These are phyloP conservation scores for Ageneiosus marmoratus DNA, from an alignment of 2,113 vertebrate genomes.

Conservation along the genomic window DNA sequence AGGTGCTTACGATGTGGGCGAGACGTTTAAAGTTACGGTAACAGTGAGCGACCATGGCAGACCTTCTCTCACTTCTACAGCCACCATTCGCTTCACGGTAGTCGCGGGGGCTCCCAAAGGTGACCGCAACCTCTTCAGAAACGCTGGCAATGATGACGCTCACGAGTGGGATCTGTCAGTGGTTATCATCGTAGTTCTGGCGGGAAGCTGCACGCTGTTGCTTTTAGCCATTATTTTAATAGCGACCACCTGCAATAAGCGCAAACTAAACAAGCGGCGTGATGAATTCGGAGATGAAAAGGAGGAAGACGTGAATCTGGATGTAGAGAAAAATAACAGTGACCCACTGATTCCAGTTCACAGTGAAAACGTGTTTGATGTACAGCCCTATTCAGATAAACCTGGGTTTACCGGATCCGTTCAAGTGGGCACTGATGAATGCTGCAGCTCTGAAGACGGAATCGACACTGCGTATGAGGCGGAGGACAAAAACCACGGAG, in stretches of 20 bases:
- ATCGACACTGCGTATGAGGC: conserved; percentile 82
- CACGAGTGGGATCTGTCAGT: conserved; percentile 90
- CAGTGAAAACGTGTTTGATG: conserved; percentile 77
- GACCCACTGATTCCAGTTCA: conserved; percentile 76
- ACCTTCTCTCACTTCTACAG: conserved; percentile 82
- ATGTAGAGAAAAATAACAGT: conserved; percentile 74
- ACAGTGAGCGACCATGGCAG: conserved; percentile 85
- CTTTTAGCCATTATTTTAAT: conserved; percentile 95
- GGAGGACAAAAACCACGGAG: conserved; percentile 80
- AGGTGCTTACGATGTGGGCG: conserved; percentile 82
- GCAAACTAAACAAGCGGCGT: conserved; percentile 78
- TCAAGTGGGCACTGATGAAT: conserved; percentile 71
- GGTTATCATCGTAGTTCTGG: conserved; percentile 90
- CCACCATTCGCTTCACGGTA: conserved; percentile 84
- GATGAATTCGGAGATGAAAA: conserved; percentile 71
- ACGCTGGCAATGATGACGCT: conserved; percentile 54
- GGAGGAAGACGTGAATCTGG: conserved; percentile 74
- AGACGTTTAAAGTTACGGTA: conserved; percentile 80
- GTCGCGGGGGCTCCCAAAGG: conserved; percentile 77
- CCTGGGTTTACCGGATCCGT: conserved; percentile 78
- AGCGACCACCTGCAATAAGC: conserved; percentile 90
- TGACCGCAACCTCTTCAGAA: conserved; percentile 73
- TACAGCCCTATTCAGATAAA: conserved; percentile 83
- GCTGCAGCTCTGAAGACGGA: conserved; percentile 77
- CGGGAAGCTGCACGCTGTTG: conserved; percentile 93